Base-by-base conservation (phyloP, 2,888 invertebrate genomes). In the Calameuta filiformis region DNA sequence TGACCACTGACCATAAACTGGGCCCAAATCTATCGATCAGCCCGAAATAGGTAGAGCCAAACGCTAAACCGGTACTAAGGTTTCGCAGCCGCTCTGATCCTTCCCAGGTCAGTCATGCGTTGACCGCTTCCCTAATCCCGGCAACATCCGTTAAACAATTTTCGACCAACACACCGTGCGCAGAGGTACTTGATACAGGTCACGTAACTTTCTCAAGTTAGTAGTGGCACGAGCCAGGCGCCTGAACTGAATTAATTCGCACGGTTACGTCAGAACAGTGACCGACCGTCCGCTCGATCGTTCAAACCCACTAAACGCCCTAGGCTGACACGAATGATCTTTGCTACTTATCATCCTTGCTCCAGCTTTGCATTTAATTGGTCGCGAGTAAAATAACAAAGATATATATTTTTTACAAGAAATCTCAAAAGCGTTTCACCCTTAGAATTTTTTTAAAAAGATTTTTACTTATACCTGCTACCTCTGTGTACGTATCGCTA, bases 161-260 rank as follows among this genome's bases (percentile, higher is more conserved):
- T 56, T 56, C 56, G 23, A 56, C 31, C 71, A 75, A 79, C 79
- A 77, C 81, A 79, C 15, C 71, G 31, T 15, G 76, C 79, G 80
- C 76, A 83, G 80, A 83, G 82, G 80, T 80, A 83, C 85, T 83
- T 84, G 83, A 85, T 86, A 85, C 87, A 84, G 85, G 86, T 85
- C 85, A 82, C 83, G 85, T 85, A 86, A 88, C 87, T 89, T 88
- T 89, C 86, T 85, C 88, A 83, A 83, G 82, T 81, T 77, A 73
- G 79, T 79, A 83, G 76, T 74, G 80, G 81, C 82, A 82, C 83
- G 83, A 84, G 87, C 83, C 85, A 82, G 83, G 82, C 84, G 84
- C 85, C 85, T 81, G 80, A 82, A 80, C 84, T 83, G 86, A 89
- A 89, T 89, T 87, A 87, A 89, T 89, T 90, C 83, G 82, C 81